Evolutionary conservation across 2,797 vertebrate genomes (phyloP).

Genomic region (Helarctos malayanus): DNA sequence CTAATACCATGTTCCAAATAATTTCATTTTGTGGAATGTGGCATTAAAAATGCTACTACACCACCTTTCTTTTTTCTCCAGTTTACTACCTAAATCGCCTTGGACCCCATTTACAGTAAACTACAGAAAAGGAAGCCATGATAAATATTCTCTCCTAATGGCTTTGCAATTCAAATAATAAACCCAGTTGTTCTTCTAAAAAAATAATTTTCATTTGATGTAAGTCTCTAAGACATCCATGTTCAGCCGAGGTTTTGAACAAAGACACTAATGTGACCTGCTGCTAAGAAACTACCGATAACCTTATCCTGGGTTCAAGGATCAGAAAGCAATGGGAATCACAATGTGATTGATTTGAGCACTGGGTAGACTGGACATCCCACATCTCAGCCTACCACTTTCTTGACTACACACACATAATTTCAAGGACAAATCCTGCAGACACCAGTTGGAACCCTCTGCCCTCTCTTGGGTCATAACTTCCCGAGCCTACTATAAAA

Average conservation of each 20-base stretch:
- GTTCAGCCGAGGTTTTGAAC: neutral
- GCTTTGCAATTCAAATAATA: slow-evolving; percentile 47
- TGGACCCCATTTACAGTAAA: slow-evolving; percentile 30
- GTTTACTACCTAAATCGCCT: slow-evolving; percentile 23
- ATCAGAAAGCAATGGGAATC: neutral
- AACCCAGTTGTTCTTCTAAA: neutral
- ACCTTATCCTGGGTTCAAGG: neutral
- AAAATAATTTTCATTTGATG: slow-evolving; percentile 6
- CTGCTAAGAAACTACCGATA: neutral
- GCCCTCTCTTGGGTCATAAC: neutral
- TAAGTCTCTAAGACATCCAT: neutral
- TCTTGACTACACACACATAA: neutral
- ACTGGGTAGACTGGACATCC: neutral
- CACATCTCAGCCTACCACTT: neutral
- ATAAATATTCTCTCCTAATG: neutral
- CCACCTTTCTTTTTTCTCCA: neutral
- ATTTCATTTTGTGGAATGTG: slow-evolving; percentile 11
- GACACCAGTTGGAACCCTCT: neutral
- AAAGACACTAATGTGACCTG: neutral
- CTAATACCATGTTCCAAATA: neutral
- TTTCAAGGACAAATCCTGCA: neutral
- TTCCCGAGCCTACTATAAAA: neutral
- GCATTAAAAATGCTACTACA: neutral
- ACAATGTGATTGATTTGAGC: neutral
- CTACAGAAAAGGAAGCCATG: neutral